Conservation (phyloP, 2,113 vertebrate species). For the Anguilla japonica region DNA sequence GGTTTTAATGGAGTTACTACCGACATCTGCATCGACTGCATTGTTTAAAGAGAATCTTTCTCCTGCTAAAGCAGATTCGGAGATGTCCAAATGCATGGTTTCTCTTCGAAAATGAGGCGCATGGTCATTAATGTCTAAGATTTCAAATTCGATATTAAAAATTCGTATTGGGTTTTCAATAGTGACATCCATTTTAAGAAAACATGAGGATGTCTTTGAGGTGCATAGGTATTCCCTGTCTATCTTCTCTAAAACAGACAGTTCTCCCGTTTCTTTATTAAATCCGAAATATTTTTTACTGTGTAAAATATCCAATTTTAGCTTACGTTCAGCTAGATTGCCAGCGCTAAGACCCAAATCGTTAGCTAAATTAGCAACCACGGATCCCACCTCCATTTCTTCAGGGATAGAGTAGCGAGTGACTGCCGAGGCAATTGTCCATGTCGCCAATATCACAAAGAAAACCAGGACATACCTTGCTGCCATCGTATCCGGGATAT, state of each 20-base stretch:
- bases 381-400: conserved; percentile 71
- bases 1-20: conserved; percentile 48
- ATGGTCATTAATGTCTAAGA: conserved; percentile 66
- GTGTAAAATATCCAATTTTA: conserved; percentile 47
- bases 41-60: conserved; percentile 65
- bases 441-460: background rate
- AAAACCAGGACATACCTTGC: conserved; percentile 39
- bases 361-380: conserved; percentile 68
- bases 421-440: background rate
- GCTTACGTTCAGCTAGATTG: conserved; percentile 55
- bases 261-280: conserved; percentile 74
- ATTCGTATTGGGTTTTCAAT: conserved; percentile 66
- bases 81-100: conserved; percentile 62
- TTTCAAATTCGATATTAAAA: conserved; percentile 67
- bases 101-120: conserved; percentile 64
- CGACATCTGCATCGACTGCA: conserved; percentile 62
- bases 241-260: conserved; percentile 67
- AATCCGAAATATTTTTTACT: conserved; percentile 71
- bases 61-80: conserved; percentile 42
- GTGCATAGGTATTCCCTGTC: conserved; percentile 66
- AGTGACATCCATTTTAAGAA: conserved; percentile 67
- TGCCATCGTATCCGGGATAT: background rate
- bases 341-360: conserved; percentile 68
- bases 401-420: conserved; percentile 68
- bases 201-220: conserved; percentile 44